Percentiles rank a stretch among this genome's conserved stretches.
Evolutionary conservation across 2,797 vertebrate species (phyloP).

Genomic region (Dallia pectoralis): DNA sequence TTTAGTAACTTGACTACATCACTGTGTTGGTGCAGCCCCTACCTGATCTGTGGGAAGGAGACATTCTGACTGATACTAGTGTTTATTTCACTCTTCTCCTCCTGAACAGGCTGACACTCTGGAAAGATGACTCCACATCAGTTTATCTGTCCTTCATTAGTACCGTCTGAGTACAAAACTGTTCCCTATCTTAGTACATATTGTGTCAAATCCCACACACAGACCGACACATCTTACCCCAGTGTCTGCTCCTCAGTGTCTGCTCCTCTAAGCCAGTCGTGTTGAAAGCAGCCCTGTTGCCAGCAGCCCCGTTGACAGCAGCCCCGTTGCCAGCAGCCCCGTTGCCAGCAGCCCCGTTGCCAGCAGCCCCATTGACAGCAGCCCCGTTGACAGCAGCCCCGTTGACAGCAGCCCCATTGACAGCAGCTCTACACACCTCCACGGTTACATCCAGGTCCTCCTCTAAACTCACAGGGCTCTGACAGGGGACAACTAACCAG

Average conservation of each 20-base stretch:
- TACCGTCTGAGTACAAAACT: not conserved
- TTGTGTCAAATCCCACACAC: not conserved
- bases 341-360: constrained; percentile 3
- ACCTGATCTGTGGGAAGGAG: constrained; percentile 22
- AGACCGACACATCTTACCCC: constrained; percentile 25
- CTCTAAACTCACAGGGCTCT: constrained; percentile 43
- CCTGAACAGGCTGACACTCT: constrained; percentile 35
- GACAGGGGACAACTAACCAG: constrained; percentile 13
- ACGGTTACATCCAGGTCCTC: constrained; percentile 45
- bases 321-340: constrained; percentile 11
- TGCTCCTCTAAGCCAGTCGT: not conserved
- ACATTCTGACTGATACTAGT: constrained; percentile 13
- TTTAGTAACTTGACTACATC: not conserved
- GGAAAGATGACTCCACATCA: not conserved
- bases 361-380: not conserved
- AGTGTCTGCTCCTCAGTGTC: constrained; percentile 4
- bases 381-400: constrained; percentile 11
- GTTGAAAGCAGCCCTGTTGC: no score
- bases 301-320: not conserved
- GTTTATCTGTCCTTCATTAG: not conserved
- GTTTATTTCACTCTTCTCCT: constrained; percentile 15
- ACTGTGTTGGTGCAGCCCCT: not conserved
- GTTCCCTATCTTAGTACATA: not conserved
- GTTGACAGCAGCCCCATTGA: not conserved
- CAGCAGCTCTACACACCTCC: constrained; percentile 45